Conservation (phyloP, 1,140 invertebrate genomes). For the Ephestia elutella region DNA sequence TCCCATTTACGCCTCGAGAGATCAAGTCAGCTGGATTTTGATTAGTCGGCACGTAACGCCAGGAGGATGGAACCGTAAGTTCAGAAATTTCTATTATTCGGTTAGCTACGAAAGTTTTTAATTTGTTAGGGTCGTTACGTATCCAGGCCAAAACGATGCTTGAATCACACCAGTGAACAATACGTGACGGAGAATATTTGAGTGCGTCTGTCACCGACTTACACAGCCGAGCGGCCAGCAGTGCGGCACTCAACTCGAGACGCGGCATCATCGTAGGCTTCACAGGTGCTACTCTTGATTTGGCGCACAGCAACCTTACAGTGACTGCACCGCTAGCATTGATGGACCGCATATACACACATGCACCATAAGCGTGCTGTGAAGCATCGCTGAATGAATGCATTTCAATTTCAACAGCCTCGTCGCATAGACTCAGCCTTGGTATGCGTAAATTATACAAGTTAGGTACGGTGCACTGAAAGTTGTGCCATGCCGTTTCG, state of each 20-base stretch:
- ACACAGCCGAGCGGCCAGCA: constrained; percentile 21
- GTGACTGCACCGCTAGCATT: constrained; percentile 2
- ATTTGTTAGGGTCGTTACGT: neutral
- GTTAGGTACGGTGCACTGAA: neutral
- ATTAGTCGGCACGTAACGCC: constrained; percentile 19
- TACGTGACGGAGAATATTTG: neutral
- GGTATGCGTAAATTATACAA: constrained; percentile 9
- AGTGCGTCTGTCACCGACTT: constrained; percentile 11
- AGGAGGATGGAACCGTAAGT: constrained; percentile 7
- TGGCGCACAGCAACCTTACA: constrained; percentile 22
- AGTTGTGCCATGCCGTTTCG: constrained; percentile 14
- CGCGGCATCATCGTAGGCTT: constrained; percentile 25
- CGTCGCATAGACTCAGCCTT: constrained; percentile 14
- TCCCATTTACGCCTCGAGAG: constrained; percentile 13
- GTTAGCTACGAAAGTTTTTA: constrained; percentile 10
- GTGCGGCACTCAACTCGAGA: constrained; percentile 23
- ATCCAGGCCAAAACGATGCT: constrained; percentile 25
- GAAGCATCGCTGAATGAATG: constrained; percentile 16
- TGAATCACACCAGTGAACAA: constrained; percentile 26
- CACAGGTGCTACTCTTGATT: constrained; percentile 13
- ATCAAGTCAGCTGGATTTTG: constrained; percentile 21
- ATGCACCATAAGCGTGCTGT: constrained; percentile 18
- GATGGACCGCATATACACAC: constrained; percentile 20
- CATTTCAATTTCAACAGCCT: constrained; percentile 14
- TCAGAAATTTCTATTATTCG: constrained; percentile 2